These are phyloP conservation scores for Helicorthomorpha holstii DNA, from an alignment of 1,140 invertebrate genomes.

Conservation along the genomic window DNA sequence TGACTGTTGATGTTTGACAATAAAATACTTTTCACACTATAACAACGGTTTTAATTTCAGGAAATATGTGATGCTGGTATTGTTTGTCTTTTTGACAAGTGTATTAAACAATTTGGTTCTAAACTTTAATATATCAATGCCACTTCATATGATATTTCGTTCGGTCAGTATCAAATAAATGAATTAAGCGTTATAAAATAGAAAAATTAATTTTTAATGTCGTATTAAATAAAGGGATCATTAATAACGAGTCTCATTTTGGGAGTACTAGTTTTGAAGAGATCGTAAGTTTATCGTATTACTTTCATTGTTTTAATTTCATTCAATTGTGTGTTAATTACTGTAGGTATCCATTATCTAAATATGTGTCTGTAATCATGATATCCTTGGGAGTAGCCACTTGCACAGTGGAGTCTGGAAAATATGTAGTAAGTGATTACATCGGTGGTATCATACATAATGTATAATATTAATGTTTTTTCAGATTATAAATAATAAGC, in stretches of 20 bases:
- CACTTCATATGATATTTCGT: slow-evolving; percentile 96
- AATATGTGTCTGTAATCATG: slow-evolving; percentile 82
- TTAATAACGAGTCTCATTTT: slow-evolving; percentile 93
- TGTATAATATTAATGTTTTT: too few species aligned
- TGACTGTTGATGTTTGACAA: slow-evolving; percentile 11
- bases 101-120: slow-evolving; percentile 93
- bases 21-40: neutral
- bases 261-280: slow-evolving; percentile 77
- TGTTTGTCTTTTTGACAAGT: slow-evolving; percentile 81
- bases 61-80: slow-evolving; percentile 66
- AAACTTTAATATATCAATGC: slow-evolving; percentile 93
- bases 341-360: slow-evolving; percentile 51
- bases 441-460: too few species aligned
- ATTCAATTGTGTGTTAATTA: neutral
- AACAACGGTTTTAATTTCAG: slow-evolving; percentile 29
- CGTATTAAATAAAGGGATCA: slow-evolving; percentile 48
- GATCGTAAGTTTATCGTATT: slow-evolving; percentile 27
- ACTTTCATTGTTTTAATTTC: too few species aligned
- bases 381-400: slow-evolving; percentile 80
- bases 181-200: neutral
- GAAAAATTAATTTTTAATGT: slow-evolving; percentile 5
- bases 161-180: slow-evolving; percentile 57
- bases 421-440: slow-evolving; percentile 35
- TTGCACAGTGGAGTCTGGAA: slow-evolving; percentile 76
- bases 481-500: too few species aligned